Evolutionary conservation across 2,797 vertebrate genomes (phyloP).

Genomic region (Phalloptychus januarius): DNA sequence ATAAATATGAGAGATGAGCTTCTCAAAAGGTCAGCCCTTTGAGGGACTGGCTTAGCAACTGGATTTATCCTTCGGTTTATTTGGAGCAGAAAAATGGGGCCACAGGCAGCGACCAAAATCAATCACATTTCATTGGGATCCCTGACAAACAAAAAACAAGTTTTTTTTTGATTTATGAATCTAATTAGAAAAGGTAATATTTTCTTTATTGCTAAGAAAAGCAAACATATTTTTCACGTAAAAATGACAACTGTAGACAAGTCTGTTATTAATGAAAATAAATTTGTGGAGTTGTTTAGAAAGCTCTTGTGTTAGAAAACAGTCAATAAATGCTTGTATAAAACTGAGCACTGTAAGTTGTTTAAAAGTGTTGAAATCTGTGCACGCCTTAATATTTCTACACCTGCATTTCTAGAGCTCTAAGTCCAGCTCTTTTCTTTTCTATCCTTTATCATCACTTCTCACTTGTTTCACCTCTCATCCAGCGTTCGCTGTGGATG

Average conservation of each 20-base stretch:
- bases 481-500: conserved; percentile 55
- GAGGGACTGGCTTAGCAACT: conserved; percentile 70
- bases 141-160: conserved; percentile 54
- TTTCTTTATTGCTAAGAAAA: neutral
- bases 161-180: conserved; percentile 28
- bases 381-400: conserved; percentile 3
- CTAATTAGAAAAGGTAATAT: neutral
- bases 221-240: neutral
- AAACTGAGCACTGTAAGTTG: neutral
- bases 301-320: neutral
- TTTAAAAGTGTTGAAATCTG: neutral
- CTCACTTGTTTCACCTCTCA: conserved; percentile 21
- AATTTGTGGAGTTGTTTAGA: neutral
- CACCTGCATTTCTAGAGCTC: neutral
- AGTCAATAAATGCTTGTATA: neutral
- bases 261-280: neutral
- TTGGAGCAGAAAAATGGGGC: conserved; percentile 76
- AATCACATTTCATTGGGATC: conserved; percentile 65
- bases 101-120: conserved; percentile 52
- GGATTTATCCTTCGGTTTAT: conserved; percentile 78
- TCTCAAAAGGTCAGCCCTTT: conserved; percentile 77
- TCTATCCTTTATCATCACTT: conserved; percentile 7
- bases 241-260: neutral
- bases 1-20: conserved; percentile 76
- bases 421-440: neutral